Percentiles rank a stretch among this genome's conserved stretches.
These are phyloP conservation scores for Malurus leucopterus DNA, from an alignment of 2,797 vertebrate species.

Conservation along the genomic window DNA sequence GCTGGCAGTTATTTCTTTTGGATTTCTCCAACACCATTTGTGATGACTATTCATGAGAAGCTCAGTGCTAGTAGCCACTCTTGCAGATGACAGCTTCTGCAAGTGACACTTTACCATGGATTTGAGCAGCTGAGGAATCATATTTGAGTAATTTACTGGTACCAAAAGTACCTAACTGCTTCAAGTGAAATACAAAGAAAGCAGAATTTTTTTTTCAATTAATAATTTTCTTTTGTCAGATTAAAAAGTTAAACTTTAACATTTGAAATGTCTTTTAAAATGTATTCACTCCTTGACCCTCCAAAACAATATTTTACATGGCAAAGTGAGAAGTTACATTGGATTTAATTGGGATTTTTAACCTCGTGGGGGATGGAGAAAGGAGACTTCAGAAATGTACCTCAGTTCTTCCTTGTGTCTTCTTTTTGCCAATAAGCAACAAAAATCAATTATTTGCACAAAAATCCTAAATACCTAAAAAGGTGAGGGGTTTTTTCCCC, in stretches of 20 bases:
- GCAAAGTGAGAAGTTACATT: neutral
- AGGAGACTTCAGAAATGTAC: neutral
- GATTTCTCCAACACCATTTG: neutral
- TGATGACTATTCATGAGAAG: neutral
- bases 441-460: neutral
- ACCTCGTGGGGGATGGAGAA: neutral
- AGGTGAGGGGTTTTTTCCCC: rapidly evolving
- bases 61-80: neutral
- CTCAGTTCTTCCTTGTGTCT: neutral
- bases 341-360: neutral
- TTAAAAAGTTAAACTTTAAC: neutral
- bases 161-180: neutral
- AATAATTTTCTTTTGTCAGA: neutral
- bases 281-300: neutral
- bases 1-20: neutral
- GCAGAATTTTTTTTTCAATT: neutral
- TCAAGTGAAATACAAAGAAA: neutral
- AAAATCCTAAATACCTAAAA: neutral
- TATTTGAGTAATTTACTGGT: neutral
- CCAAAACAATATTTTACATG: neutral
- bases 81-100: neutral
- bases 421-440: neutral
- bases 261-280: neutral
- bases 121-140: neutral
- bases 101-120: neutral